Evolutionary conservation across 2,888 invertebrate species (phyloP).

Genomic region (Apeira syringaria): DNA sequence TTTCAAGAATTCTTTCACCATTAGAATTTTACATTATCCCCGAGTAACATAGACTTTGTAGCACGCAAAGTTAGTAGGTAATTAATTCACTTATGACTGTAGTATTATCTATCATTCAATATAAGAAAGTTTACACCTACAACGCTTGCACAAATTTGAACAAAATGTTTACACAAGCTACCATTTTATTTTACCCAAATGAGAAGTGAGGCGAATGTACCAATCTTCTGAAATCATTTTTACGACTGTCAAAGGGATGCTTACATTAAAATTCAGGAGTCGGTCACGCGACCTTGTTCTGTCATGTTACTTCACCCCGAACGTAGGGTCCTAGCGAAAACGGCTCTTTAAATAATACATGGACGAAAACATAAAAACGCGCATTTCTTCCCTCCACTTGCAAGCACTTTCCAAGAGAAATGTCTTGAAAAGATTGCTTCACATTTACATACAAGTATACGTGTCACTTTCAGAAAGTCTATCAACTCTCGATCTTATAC

Average conservation of each 20-base stretch:
- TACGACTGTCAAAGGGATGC: conserved; percentile 73
- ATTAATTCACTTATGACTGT: too few species aligned
- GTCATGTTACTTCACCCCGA: conserved; percentile 46
- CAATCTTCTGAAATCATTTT: conserved; percentile 67
- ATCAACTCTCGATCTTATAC: conserved; percentile 26
- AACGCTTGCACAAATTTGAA: conserved; percentile 1
- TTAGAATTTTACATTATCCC: too few species aligned
- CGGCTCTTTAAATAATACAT: conserved; percentile 42
- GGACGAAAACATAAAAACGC: conserved; percentile 35
- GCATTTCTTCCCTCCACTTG: conserved; percentile 23
- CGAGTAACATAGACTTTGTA: too few species aligned
- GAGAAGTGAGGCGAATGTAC: conserved; percentile 31
- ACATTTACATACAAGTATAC: conserved; percentile 23
- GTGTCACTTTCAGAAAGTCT: conserved; percentile 10
- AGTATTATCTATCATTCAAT: too few species aligned
- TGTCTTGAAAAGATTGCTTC: conserved; percentile 27
- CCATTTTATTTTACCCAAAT: conserved; percentile 1
- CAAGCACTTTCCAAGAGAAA: conserved; percentile 25
- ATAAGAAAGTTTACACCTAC: too few species aligned
- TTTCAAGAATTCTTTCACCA: too few species aligned
- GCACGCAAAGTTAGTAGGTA: too few species aligned
- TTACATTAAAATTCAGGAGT: conserved; percentile 75
- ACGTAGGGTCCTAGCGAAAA: conserved; percentile 49
- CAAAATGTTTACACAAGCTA: background rate
- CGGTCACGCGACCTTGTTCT: conserved; percentile 67